These are phyloP conservation scores for Magallana ariakensis DNA, from an alignment of 1,140 invertebrate genomes.

Conservation along the genomic window DNA sequence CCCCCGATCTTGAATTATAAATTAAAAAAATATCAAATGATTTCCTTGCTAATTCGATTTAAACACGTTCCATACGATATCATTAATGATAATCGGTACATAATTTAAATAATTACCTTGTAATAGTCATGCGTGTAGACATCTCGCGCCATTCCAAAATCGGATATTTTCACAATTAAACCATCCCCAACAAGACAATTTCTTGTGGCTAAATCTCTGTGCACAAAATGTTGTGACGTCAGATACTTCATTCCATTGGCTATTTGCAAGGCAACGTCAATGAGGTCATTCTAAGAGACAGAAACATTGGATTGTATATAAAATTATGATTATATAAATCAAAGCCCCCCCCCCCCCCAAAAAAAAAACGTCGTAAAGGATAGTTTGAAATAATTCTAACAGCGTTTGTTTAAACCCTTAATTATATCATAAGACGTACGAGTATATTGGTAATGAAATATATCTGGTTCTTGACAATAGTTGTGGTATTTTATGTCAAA, in stretches of 20 bases:
- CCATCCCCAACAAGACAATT: slow-evolving; percentile 97
- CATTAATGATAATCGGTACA: no score
- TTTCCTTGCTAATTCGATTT: slow-evolving; percentile 44
- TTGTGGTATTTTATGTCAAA: no score
- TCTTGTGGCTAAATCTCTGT: slow-evolving; percentile 95
- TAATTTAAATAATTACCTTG: slow-evolving; percentile 83
- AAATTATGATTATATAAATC: no score
- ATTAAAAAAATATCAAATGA: background rate
- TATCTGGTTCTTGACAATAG: no score
- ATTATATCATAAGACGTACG: no score
- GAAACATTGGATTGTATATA: background rate
- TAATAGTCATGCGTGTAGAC: slow-evolving; percentile 96
- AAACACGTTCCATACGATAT: no score
- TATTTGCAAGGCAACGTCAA: slow-evolving; percentile 80
- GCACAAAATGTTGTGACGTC: slow-evolving; percentile 96
- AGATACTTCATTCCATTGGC: slow-evolving; percentile 97
- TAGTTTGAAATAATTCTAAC: no score
- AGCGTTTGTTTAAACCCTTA: no score
- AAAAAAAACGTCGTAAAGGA: no score
- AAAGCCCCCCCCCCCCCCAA: no score
- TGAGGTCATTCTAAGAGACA: slow-evolving; percentile 22
- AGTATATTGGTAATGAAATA: no score
- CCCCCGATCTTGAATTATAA: slow-evolving; percentile 87
- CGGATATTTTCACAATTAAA: slow-evolving; percentile 97
- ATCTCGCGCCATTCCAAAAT: slow-evolving; percentile 83